Evolutionary conservation across 2,888 invertebrate species (phyloP), one percentile per base, ranked within the genome.

Genomic region (Allacma fusca): DNA sequence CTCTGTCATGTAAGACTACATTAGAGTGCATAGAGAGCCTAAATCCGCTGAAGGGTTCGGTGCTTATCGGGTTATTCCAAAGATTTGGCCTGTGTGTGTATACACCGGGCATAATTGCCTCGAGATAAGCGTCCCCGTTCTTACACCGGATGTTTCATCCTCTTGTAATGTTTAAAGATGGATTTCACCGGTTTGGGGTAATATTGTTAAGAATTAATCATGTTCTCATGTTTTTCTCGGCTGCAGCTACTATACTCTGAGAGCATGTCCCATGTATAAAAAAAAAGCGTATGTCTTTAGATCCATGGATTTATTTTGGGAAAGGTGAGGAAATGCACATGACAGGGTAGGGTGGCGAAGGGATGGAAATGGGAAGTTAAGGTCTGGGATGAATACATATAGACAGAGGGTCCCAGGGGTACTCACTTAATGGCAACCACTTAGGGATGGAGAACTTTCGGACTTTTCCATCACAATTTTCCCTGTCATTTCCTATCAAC

Each of bases 391-490:
- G 62, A 62, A 62, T 62, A 24, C 62, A 62, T 62, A 62, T 62
- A 57, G 40, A 65, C 43, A 68, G 7, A 40, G 68, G 64, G 40
- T 76, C 77, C 77, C 79, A 44, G 21, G 78, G 78, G 78, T 69
- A 72, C 75, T 77, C 29, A 76, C 28, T 79, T 80, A 80, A 80
- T 80, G 80, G 80, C 72, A 80, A 80, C 78, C 80, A 80, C 80
- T 80, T 80, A 79, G 78, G 77, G 43, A 43, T 43, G 62, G 65
- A 80, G 74, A 75, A 74, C 59, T 76, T 77, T 79, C 64, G 73
- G 79, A 79, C 80, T 80, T 80, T 78, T 80, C 79, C 79, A 80
- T 80, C 80, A 80, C 79, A 80, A 80, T 80, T 79, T 80, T 75
- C 73, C 74, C 65, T 74, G 80, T 79, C 80, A 80, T 77, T 77